Conservation (phyloP, 1,140 invertebrate genomes). For the Solen grandis region DNA sequence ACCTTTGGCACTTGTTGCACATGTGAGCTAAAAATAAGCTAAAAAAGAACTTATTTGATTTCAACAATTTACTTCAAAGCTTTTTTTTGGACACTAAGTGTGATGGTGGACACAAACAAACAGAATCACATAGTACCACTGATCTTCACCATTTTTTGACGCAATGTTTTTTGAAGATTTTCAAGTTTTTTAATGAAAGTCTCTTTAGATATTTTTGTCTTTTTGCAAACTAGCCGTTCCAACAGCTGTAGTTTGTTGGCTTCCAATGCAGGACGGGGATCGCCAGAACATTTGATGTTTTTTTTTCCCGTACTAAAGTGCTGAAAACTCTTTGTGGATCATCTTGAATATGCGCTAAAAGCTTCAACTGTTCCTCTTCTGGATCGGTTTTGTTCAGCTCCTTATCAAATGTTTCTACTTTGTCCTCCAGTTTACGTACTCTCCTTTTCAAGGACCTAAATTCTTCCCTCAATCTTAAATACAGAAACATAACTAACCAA, state of each 20-base stretch:
- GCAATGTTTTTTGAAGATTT: conserved; percentile 26
- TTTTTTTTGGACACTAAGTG: no score
- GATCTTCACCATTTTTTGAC: no score
- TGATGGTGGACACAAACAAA: no score
- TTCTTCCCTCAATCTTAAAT: conserved; percentile 16
- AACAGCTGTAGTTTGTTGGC: neutral
- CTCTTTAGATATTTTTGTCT: conserved; percentile 5
- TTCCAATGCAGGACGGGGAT: conserved; percentile 17
- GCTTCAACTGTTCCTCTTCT: conserved; percentile 4
- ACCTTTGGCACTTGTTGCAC: no score
- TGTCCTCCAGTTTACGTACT: conserved; percentile 20
- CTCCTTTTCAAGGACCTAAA: conserved; percentile 19
- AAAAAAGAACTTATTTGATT: no score
- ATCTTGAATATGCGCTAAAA: conserved; percentile 11
- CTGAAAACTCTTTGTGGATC: neutral
- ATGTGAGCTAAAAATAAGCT: no score
- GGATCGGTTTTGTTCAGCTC: neutral
- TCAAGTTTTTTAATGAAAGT: conserved; percentile 16
- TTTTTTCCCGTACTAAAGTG: conserved; percentile 11
- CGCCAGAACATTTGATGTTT: conserved; percentile 8
- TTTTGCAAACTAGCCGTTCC: conserved; percentile 1
- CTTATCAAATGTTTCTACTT: conserved; percentile 10
- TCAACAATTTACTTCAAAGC: no score
- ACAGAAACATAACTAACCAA: no score
- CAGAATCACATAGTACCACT: no score